Base-by-base conservation (phyloP, 2,113 vertebrate species). In the Ophiodon elongatus region DNA sequence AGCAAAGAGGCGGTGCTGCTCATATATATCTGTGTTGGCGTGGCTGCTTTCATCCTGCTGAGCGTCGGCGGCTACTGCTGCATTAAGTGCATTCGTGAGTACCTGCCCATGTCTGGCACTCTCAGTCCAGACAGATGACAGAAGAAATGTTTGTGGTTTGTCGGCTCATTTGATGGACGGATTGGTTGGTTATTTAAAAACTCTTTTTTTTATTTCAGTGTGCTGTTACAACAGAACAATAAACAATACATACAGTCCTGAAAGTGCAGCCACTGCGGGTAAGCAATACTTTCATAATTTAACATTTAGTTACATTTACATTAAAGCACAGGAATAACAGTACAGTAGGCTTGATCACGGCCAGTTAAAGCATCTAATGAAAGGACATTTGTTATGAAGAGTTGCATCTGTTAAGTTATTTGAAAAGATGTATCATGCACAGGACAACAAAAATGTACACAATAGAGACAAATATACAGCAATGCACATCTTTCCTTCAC, bases 21-120 rank as follows among this genome's bases (percentile, higher is more conserved):
- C 59, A 64, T 92, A 8, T 90, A 50, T 75, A 68, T 89, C 33
- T 68, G 47, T 10, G 47, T n/a, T 17, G 90, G 68, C 6, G 57
- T 54, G 31, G 85, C 70, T 33, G 11, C 47, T 37, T 9, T 89
- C 14, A 23, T 89, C 54, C 11, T 94, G 39, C 50, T 94, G 63
- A 15, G 50, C 59, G 0, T 37, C 2, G 35, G 64, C 5, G 2
- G 41, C 67, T 83, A 82, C 47, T 71, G 31, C 43, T 81, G n/a
- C 57, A 29, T 33, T n/a, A 83, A 67, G 54, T 80, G 37, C n/a
- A 75, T 13, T 68, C 35, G 94, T 94, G 79, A 93, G 91, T 76
- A 66, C 13, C 37, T 43, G 52, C 1, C 21, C 8, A 29, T n/a
- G 23, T 54, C 37, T 39, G 60, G 17, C 6, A 31, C 31, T 27